phyloP scores from a whole-genome alignment of 2,797 vertebrate genomes.

The Mus caroli region DNA sequence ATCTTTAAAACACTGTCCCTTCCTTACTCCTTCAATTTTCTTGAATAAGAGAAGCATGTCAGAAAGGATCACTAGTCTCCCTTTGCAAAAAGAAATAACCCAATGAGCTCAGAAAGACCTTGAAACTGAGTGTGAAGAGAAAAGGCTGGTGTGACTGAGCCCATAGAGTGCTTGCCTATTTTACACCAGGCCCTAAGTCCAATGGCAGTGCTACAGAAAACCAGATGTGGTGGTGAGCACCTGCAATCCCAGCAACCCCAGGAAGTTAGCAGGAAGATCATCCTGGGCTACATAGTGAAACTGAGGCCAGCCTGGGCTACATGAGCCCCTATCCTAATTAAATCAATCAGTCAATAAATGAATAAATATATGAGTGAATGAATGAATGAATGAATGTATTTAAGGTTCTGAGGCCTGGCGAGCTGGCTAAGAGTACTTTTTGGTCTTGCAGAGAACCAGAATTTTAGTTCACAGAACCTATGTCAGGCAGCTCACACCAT shows the following conservation, averaged over 20 bases:
- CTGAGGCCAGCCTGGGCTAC: neutral
- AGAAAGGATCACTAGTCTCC: neutral
- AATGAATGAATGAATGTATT: neutral
- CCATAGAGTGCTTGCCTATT: neutral
- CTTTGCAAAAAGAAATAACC: neutral
- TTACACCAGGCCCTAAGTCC: neutral
- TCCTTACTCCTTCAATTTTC: neutral
- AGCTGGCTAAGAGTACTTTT: neutral
- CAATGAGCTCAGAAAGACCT: neutral
- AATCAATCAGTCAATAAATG: neutral
- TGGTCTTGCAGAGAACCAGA: neutral
- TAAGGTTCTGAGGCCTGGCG: neutral
- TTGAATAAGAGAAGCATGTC: neutral
- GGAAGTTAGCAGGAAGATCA: neutral
- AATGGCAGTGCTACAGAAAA: neutral
- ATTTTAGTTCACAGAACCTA: neutral
- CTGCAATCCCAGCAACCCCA: neutral
- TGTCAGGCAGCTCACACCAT: neutral
- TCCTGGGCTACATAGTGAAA: neutral
- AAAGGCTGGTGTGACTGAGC: neutral
- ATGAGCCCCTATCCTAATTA: neutral
- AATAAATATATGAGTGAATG: neutral
- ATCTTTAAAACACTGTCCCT: slow-evolving; percentile 44
- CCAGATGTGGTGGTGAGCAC: neutral
- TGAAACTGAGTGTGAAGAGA: neutral